phyloP scores from a whole-genome alignment of 2,888 invertebrate species.

The Dynastes grantii region DNA sequence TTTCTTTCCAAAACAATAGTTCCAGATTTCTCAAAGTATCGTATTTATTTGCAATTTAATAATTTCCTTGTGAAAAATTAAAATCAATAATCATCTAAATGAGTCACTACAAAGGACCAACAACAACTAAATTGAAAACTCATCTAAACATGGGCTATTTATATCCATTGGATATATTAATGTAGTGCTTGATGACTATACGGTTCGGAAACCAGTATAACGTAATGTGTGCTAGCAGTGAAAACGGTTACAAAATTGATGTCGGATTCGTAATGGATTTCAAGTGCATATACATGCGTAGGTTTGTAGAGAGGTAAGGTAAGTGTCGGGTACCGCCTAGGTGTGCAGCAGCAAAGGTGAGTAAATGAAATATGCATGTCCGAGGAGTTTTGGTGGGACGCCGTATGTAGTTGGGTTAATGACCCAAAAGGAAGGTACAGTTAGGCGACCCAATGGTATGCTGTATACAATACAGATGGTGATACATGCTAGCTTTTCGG shows the following conservation, averaged over 20 bases:
- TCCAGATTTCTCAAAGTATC: no score
- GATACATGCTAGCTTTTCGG: neutral
- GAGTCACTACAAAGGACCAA: no score
- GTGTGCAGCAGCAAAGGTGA: neutral
- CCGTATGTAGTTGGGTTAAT: slow-evolving; percentile 27
- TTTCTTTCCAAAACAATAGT: no score
- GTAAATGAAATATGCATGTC: neutral
- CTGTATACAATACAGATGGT: neutral
- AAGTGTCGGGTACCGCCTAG: neutral
- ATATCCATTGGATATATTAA: neutral
- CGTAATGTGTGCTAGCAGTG: slow-evolving; percentile 22
- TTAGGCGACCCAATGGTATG: slow-evolving; percentile 26
- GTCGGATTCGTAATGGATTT: neutral
- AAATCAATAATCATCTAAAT: no score
- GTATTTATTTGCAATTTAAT: no score
- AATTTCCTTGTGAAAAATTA: no score
- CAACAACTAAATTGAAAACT: no score
- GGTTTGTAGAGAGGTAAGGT: neutral
- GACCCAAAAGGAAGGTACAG: slow-evolving; percentile 41
- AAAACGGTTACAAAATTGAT: slow-evolving; percentile 28
- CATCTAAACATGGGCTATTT: no score
- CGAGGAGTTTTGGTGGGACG: slow-evolving; percentile 1
- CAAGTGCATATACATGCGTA: slow-evolving; percentile 5
- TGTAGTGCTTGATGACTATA: neutral
- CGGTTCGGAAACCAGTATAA: neutral